These are phyloP conservation scores for Oriolus oriolus DNA, from an alignment of 2,113 vertebrate genomes.

Conservation along the genomic window DNA sequence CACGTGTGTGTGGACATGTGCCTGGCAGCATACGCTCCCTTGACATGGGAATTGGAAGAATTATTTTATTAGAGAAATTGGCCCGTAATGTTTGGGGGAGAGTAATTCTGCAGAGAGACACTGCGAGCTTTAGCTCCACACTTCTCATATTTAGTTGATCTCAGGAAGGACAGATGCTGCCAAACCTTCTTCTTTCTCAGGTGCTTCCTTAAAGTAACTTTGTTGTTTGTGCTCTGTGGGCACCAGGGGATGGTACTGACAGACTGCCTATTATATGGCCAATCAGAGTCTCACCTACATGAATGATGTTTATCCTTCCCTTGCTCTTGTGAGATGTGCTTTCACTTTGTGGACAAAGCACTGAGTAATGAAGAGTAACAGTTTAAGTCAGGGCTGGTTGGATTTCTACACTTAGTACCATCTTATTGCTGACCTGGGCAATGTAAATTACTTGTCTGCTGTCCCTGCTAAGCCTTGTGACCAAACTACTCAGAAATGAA, in stretches of 20 bases:
- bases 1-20: rapidly evolving
- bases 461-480: neutral
- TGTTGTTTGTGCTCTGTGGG: neutral
- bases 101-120: neutral
- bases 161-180: neutral
- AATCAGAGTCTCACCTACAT: neutral
- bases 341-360: neutral
- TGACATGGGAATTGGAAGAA: neutral
- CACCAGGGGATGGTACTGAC: too few relatives aligned
- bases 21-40: neutral
- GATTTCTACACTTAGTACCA: neutral
- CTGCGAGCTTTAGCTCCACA: neutral
- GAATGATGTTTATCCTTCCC: neutral
- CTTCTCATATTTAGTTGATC: neutral
- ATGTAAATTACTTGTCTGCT: neutral
- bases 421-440: neutral
- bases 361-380: neutral
- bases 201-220: neutral
- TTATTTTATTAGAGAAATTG: neutral
- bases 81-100: neutral
- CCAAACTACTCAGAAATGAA: neutral
- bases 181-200: neutral
- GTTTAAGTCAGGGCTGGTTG: neutral
- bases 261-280: neutral
- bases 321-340: neutral